Evolutionary conservation across 2,888 invertebrate genomes (phyloP), one percentile per base, ranked within the genome.

Genomic region (Pristionchus maxplancki): DNA sequence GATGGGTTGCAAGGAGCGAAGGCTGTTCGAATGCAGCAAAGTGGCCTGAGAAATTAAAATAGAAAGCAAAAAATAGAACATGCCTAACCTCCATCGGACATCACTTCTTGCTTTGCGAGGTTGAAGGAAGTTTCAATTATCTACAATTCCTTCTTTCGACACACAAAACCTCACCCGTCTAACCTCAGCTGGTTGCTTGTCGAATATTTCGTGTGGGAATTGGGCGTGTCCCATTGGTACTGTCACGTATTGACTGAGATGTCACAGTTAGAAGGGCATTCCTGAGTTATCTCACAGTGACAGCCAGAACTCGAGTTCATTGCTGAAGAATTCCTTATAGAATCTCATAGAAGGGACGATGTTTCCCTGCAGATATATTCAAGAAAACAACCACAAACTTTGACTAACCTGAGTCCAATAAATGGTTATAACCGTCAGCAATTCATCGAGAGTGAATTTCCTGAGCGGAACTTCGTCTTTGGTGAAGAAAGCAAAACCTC

Each of bases 1-100:
- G 95, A 94, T 98, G 97, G 0, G 96, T 95, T 5, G 97, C 96
- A 44, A 98, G 93, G 0, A 97, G 92, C 67, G 96, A 95, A 0
- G 98, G 97, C 89, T 96, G 96, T 95, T 98, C 97, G 88, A 97
- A 95, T 0, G 97, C 97, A 0, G 97, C 97, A 95, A 97, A 98
- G 95, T 98, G 98, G 24, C 82, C 74, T 74, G n/a, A 15, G 44
- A 74, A 4, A n/a, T 4, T 34, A 64, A n/a, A n/a, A 64, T 11
- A 44, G 44, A 44, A 11, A 9, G 44, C 44, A 44, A 6, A 44
- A 44, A 11, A 44, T 9, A 9, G 44, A 44, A 44, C 44, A 44
- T 11, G 6, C 15, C 78, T 0, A n/a, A 0, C 98, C 98, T 0
- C 97, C 97, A 5, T 94, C 92, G 40, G 90, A 85, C 44, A 88